A percentile compares a stretch with the other conserved stretches of the same genome.
These are phyloP conservation scores for Silurus glanis DNA, from an alignment of 2,113 vertebrate genomes.

Conservation along the genomic window DNA sequence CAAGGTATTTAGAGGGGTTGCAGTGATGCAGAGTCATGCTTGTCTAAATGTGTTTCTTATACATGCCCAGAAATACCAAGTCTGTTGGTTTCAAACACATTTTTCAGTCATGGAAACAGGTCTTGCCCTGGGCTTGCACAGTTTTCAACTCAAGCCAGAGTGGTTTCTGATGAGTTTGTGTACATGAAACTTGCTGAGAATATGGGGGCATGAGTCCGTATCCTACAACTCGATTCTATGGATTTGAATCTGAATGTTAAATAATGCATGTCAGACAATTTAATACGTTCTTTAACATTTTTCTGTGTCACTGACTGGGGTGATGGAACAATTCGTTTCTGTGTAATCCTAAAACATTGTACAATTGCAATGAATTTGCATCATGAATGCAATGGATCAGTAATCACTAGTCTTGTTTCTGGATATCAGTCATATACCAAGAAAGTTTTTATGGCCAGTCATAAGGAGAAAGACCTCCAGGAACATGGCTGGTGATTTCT, in stretches of 20 bases:
- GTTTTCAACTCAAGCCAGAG: slow-evolving; percentile 38
- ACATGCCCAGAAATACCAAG: slow-evolving; percentile 21
- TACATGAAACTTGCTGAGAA: background rate
- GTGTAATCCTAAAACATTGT: background rate
- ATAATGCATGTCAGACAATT: background rate
- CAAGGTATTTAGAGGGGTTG: background rate
- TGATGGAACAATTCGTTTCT: background rate
- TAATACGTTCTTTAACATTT: background rate
- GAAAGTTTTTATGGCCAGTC: background rate
- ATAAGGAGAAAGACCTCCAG: background rate
- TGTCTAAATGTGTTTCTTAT: background rate
- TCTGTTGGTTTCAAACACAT: slow-evolving; percentile 31
- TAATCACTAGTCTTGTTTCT: background rate
- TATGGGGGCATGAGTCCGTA: background rate
- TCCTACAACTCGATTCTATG: background rate
- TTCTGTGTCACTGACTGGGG: background rate
- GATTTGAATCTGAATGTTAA: background rate
- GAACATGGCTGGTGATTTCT: background rate
- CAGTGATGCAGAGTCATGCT: background rate
- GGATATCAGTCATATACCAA: background rate
- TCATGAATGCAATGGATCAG: background rate
- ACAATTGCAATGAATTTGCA: background rate
- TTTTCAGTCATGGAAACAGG: slow-evolving; percentile 36
- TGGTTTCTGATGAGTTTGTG: slow-evolving; percentile 27
- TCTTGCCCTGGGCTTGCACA: slow-evolving; percentile 28